Evolutionary conservation across 2,888 invertebrate genomes (phyloP).

Genomic region (Dorcus parallelipipedus): DNA sequence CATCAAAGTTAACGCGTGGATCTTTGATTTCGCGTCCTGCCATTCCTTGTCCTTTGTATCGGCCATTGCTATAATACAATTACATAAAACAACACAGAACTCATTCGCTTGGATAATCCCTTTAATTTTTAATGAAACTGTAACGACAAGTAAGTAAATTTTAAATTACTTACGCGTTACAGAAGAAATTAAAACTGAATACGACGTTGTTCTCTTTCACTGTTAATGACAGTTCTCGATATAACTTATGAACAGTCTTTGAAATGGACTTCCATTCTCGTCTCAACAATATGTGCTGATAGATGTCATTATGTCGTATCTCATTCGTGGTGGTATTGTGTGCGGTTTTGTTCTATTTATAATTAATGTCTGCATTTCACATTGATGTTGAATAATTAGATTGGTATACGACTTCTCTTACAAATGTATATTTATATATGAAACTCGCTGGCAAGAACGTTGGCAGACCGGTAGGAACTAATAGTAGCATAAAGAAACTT

Average conservation of each 20-base stretch:
- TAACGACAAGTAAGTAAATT: not conserved
- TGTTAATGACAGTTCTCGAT: not conserved
- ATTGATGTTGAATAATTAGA: no score
- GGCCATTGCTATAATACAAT: not conserved
- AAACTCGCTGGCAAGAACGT: no score
- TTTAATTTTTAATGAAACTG: not conserved
- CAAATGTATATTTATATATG: no score
- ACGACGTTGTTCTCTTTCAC: not conserved
- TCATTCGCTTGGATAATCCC: not conserved
- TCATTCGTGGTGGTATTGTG: not conserved
- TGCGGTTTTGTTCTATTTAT: not conserved
- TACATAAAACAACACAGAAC: not conserved
- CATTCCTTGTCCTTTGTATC: constrained; percentile 20
- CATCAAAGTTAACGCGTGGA: constrained; percentile 28
- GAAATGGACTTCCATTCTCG: not conserved
- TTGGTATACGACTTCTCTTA: no score
- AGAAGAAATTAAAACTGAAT: not conserved
- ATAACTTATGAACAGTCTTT: not conserved
- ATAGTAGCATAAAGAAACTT: no score
- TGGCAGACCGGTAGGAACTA: no score
- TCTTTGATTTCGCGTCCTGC: constrained; percentile 26
- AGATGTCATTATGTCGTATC: constrained; percentile 1
- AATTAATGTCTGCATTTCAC: no score
- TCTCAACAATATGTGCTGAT: constrained; percentile 1
- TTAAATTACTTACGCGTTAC: not conserved